Conservation (phyloP, 2,888 invertebrate genomes). For the Melangyna quadrimaculata region DNA sequence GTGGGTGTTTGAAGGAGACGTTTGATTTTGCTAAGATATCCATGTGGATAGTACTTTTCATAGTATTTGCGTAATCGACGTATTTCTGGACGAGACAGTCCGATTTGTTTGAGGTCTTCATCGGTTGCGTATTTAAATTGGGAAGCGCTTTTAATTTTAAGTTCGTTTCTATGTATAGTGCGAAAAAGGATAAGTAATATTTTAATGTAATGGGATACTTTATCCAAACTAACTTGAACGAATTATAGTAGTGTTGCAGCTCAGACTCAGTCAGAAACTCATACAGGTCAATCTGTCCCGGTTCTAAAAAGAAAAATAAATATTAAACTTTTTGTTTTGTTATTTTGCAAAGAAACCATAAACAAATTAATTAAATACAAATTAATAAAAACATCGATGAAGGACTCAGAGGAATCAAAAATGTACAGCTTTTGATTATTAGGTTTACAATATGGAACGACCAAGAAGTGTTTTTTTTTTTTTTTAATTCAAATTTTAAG, state of each 20-base stretch:
- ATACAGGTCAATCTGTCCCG: slow-evolving; percentile 84
- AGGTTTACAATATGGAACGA: too few relatives aligned
- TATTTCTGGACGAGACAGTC: slow-evolving; percentile 97
- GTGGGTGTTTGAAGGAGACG: slow-evolving; percentile 86
- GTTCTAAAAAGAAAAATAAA: slow-evolving; percentile 75
- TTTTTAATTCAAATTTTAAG: too few relatives aligned
- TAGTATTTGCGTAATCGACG: slow-evolving; percentile 96
- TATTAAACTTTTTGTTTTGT: background rate
- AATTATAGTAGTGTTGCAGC: slow-evolving; percentile 94
- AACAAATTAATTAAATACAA: too few relatives aligned
- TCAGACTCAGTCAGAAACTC: slow-evolving; percentile 97
- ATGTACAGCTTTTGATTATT: too few relatives aligned
- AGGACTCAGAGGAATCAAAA: too few relatives aligned
- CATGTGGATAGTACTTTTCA: slow-evolving; percentile 95
- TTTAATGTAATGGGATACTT: background rate
- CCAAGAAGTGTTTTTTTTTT: too few relatives aligned
- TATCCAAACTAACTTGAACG: slow-evolving; percentile 84
- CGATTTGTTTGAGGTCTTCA: slow-evolving; percentile 94
- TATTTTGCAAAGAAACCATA: background rate
- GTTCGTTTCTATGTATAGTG: slow-evolving; percentile 89
- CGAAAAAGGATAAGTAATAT: background rate
- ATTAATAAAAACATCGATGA: too few relatives aligned
- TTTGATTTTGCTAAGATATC: slow-evolving; percentile 95
- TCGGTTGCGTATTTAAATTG: slow-evolving; percentile 97
- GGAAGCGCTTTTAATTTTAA: slow-evolving; percentile 93